These are phyloP conservation scores for Hippocampus mohnikei DNA, from an alignment of 2,113 vertebrate genomes.

Conservation along the genomic window DNA sequence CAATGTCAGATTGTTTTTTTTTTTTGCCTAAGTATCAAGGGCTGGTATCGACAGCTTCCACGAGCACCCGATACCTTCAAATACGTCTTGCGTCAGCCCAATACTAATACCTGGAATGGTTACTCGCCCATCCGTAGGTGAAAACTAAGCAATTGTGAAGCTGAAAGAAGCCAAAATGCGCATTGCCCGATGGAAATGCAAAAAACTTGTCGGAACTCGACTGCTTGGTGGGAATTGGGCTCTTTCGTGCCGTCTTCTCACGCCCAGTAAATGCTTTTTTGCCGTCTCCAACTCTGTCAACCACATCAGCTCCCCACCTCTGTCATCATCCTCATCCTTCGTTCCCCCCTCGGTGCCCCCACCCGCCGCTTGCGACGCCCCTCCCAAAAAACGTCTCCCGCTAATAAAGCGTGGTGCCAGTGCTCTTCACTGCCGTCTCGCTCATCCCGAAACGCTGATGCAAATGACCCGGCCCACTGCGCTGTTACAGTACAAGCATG, in stretches of 20 bases:
- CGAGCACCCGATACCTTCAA: too few species aligned
- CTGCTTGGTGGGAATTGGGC: conserved; percentile 18
- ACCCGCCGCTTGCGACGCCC: conserved; percentile 66
- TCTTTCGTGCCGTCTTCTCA: conserved; percentile 28
- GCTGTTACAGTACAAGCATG: conserved; percentile 50
- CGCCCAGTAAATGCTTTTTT: conserved; percentile 36
- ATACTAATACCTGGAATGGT: too few species aligned
- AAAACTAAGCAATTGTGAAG: neutral
- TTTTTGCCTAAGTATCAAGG: too few species aligned
- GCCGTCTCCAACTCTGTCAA: conserved; percentile 52
- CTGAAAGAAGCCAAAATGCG: neutral
- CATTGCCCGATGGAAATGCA: neutral
- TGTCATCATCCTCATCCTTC: conserved; percentile 49
- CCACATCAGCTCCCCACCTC: conserved; percentile 55
- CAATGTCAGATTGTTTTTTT: too few species aligned
- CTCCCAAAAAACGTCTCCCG: conserved; percentile 49
- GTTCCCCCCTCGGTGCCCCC: conserved; percentile 46
- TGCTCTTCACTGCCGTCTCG: conserved; percentile 64
- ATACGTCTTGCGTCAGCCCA: too few species aligned
- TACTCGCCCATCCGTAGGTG: too few species aligned
- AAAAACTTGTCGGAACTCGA: neutral
- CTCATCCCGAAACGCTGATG: conserved; percentile 52
- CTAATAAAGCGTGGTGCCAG: conserved; percentile 75
- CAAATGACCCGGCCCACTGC: conserved; percentile 45
- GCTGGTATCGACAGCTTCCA: too few species aligned